phyloP scores from a whole-genome alignment of 2,797 vertebrate genomes.

The Crenichthys baileyi region DNA sequence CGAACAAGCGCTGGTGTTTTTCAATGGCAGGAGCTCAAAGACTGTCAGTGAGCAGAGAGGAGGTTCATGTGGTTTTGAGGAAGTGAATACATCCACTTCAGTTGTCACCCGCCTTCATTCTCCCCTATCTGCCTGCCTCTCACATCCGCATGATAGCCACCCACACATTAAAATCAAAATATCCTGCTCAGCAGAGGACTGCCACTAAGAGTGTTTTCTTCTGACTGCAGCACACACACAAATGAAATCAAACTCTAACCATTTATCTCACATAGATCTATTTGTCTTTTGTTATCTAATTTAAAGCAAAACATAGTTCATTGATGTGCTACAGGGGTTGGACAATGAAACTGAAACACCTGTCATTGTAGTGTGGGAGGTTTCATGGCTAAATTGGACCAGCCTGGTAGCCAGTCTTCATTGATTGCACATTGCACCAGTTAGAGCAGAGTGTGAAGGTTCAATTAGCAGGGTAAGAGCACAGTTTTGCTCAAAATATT shows the following conservation, averaged over 20 bases:
- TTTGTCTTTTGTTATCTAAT: not conserved
- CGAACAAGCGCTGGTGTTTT: not conserved
- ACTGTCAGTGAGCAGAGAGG: not conserved
- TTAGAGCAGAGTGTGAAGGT: too few relatives aligned
- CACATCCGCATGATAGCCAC: slow-evolving; percentile 61
- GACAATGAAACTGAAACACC: too few relatives aligned
- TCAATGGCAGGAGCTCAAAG: not conserved
- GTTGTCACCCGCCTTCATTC: slow-evolving; percentile 37
- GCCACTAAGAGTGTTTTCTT: slow-evolving; percentile 22
- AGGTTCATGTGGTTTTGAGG: slow-evolving; percentile 53
- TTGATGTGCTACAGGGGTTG: not conserved
- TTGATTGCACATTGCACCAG: too few relatives aligned
- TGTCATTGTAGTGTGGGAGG: too few relatives aligned
- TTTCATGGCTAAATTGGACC: too few relatives aligned
- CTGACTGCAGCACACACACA: slow-evolving; percentile 15
- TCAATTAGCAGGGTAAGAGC: too few relatives aligned
- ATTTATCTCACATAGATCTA: not conserved
- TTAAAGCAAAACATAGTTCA: not conserved
- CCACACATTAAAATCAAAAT: slow-evolving; percentile 64
- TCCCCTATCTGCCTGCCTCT: slow-evolving; percentile 42
- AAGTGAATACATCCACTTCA: slow-evolving; percentile 62
- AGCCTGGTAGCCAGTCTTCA: too few relatives aligned
- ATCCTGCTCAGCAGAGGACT: slow-evolving; percentile 58
- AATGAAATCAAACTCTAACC: too few relatives aligned
- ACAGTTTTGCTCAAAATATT: too few relatives aligned